Conservation (phyloP, 2,113 vertebrate genomes). For the Sturnira hondurensis region DNA sequence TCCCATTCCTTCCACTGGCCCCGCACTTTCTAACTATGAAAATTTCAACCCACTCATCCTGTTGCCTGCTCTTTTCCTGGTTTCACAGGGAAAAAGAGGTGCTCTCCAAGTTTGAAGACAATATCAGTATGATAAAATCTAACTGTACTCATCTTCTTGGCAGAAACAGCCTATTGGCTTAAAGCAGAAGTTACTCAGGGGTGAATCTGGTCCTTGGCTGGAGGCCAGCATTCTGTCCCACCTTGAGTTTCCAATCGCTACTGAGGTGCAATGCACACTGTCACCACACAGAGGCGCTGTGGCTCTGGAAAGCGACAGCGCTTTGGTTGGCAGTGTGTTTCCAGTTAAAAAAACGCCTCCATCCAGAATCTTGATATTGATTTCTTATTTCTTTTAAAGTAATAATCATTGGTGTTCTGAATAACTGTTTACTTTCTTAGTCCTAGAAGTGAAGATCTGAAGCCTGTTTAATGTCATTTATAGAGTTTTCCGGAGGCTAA, state of each 20-base stretch:
- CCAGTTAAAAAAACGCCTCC: not conserved
- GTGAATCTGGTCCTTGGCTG: not conserved
- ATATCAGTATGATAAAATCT: not conserved
- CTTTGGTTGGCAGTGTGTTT: not conserved
- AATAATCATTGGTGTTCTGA: constrained; percentile 6
- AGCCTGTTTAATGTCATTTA: constrained; percentile 35
- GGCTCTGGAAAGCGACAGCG: constrained; percentile 18
- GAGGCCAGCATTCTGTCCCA: not conserved
- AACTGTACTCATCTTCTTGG: not conserved
- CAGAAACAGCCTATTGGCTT: not conserved
- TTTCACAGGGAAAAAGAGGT: not conserved
- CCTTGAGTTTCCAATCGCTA: not conserved
- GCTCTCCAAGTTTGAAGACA: not conserved
- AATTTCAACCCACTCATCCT: not conserved
- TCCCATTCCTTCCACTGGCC: not conserved
- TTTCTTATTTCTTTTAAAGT: constrained; percentile 53
- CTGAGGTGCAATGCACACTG: not conserved
- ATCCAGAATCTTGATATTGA: not conserved
- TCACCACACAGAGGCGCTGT: constrained; percentile 62
- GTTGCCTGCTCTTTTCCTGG: not conserved
- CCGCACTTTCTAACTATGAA: not conserved
- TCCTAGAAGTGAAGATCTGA: not conserved
- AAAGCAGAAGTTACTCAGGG: not conserved
- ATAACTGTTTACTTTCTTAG: not conserved
- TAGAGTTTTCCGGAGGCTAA: not conserved